phyloP scores from a whole-genome alignment of 2,113 vertebrate genomes.

The Sterrhoptilus dennistouni region DNA sequence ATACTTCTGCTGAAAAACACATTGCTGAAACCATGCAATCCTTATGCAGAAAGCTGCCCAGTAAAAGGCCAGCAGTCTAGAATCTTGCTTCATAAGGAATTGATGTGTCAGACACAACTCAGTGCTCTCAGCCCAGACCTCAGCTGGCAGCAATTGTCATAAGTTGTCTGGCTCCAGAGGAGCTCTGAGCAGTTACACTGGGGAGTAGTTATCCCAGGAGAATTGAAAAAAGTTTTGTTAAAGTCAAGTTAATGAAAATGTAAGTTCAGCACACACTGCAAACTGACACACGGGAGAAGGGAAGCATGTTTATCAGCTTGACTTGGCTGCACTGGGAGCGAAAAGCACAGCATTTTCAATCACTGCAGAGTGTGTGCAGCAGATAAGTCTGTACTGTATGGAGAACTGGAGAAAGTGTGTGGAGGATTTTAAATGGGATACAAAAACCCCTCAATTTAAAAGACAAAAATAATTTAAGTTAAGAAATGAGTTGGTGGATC shows the following conservation, averaged over 20 bases:
- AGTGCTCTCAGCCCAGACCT: neutral
- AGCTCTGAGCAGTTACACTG: neutral
- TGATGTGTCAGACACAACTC: neutral
- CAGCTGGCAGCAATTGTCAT: neutral
- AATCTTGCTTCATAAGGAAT: neutral
- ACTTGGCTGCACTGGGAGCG: neutral
- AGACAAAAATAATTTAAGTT: neutral
- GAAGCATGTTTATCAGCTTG: slow-evolving; percentile 26
- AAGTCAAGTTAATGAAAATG: slow-evolving; percentile 41
- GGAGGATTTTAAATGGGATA: neutral
- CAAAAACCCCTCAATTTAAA: neutral
- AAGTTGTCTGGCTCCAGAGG: neutral
- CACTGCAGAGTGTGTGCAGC: neutral
- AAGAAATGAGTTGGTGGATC: neutral
- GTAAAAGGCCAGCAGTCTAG: neutral
- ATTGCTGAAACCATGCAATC: neutral
- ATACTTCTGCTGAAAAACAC: neutral
- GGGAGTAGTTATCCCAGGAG: neutral
- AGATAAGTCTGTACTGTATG: neutral
- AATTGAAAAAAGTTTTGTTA: neutral
- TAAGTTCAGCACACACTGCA: neutral
- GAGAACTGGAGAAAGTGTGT: neutral
- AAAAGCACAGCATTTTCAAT: neutral
- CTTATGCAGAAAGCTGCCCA: neutral
- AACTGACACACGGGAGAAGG: neutral